A percentile compares a stretch with the other conserved stretches of the same genome.
phyloP scores from a whole-genome alignment of 1,140 invertebrate species.

The Hestina assimilis region DNA sequence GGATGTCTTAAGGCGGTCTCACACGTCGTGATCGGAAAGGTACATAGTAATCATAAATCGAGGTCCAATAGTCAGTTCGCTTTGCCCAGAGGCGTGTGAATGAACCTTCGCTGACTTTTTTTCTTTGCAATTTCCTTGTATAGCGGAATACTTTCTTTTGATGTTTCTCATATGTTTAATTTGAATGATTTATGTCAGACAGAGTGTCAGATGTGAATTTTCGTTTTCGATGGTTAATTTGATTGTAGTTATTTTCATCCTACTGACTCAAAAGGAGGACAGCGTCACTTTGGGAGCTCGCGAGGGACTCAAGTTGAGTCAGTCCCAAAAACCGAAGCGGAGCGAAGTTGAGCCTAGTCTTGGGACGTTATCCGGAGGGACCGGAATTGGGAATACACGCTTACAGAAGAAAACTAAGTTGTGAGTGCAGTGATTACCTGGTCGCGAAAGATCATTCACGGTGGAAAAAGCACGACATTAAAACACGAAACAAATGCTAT shows the following conservation, averaged over 20 bases:
- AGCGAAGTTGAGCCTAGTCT: no score
- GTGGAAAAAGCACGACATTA: no score
- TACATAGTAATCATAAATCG: conserved; percentile 58
- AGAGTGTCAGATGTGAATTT: conserved; percentile 1
- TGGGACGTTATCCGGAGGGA: no score
- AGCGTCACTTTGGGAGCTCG: no score
- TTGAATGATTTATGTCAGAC: conserved; percentile 31
- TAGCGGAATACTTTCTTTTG: conserved; percentile 39
- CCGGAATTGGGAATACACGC: no score
- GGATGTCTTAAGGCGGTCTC: conserved; percentile 53
- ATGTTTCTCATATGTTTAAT: conserved; percentile 31
- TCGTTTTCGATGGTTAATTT: not conserved
- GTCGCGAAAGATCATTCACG: no score
- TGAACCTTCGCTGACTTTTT: conserved; percentile 39
- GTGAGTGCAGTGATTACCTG: no score
- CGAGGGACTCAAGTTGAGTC: no score
- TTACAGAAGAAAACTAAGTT: no score
- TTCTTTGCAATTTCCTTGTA: conserved; percentile 23
- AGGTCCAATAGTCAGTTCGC: conserved; percentile 54
- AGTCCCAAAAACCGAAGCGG: no score
- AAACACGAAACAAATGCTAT: no score
- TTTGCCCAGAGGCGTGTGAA: conserved; percentile 53
- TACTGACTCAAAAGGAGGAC: not conserved
- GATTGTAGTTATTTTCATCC: not conserved
- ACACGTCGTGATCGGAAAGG: conserved; percentile 54